These are phyloP conservation scores for Erebia ligea DNA, from an alignment of 2,888 invertebrate species.

Conservation along the genomic window DNA sequence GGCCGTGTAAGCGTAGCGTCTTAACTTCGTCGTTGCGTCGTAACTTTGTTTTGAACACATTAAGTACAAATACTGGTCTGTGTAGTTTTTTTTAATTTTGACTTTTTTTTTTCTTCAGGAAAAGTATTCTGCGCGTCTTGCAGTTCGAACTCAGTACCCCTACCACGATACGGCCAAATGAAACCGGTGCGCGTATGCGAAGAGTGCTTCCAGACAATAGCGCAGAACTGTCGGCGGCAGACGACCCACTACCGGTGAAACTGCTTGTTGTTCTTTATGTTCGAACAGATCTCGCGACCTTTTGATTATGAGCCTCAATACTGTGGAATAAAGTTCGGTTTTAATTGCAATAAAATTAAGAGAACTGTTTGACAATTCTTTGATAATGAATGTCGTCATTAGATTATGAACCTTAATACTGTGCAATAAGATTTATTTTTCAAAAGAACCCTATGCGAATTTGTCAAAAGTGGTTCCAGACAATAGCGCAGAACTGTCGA, in stretches of 20 bases:
- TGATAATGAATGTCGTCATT: neutral
- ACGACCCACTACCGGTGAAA: neutral
- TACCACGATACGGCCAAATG: conserved; percentile 95
- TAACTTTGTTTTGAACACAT: no score
- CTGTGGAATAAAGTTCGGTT: conserved; percentile 10
- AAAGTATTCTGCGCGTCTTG: conserved; percentile 97
- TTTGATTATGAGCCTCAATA: conserved; percentile 3
- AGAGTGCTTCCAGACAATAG: neutral
- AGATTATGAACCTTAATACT: conserved; percentile 1
- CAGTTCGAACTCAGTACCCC: conserved; percentile 95
- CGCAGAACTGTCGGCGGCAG: neutral
- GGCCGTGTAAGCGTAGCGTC: no score
- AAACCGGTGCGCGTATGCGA: conserved; percentile 83
- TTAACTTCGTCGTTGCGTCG: no score
- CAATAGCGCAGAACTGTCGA: neutral
- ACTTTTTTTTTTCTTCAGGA: conserved; percentile 57
- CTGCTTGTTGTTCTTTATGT: neutral
- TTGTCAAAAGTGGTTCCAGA: conserved; percentile 1
- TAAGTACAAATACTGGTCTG: no score
- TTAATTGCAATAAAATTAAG: neutral
- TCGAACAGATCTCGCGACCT: neutral
- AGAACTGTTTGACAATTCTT: neutral
- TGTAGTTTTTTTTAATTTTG: neutral
- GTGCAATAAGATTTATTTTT: neutral
- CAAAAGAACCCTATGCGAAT: neutral